A percentile compares a stretch with the other conserved stretches of the same genome.
These are phyloP conservation scores for Hippocampus zosterae DNA, from an alignment of 2,113 vertebrate species.

Conservation along the genomic window DNA sequence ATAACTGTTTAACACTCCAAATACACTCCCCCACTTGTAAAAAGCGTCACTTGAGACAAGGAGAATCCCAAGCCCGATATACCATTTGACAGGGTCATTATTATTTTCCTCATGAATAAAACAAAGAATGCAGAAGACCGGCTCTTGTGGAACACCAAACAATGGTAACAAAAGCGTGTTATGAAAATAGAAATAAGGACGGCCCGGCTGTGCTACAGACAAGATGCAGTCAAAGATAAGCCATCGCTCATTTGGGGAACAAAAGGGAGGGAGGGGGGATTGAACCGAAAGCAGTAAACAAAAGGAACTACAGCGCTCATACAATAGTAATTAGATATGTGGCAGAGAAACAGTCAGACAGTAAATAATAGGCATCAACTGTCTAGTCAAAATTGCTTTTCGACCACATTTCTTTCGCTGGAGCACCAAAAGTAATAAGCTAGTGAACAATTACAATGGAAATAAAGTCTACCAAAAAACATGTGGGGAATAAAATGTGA, in stretches of 20 bases:
- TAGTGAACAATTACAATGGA: too few relatives aligned
- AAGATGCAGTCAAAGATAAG: conserved; percentile 26
- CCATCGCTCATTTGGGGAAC: conserved; percentile 15
- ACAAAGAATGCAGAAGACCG: conserved; percentile 29
- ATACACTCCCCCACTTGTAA: conserved; percentile 11
- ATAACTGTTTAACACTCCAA: neutral
- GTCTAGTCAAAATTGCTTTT: neutral
- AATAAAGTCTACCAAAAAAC: too few relatives aligned
- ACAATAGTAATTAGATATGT: conserved; percentile 7
- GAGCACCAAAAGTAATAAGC: too few relatives aligned
- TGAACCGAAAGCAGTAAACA: conserved; percentile 28
- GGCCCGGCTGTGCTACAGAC: conserved; percentile 27
- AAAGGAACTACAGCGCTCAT: conserved; percentile 24
- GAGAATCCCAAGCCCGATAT: conserved; percentile 11
- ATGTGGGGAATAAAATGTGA: too few relatives aligned
- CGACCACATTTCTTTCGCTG: neutral
- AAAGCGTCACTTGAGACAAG: neutral
- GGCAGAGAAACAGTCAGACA: neutral
- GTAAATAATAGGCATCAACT: neutral
- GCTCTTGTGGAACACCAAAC: conserved; percentile 26
- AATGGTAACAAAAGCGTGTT: conserved; percentile 41
- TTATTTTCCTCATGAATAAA: conserved; percentile 16
- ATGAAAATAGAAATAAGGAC: conserved; percentile 37
- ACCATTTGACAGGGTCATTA: conserved; percentile 12
- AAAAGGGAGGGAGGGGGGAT: conserved; percentile 22